Evolutionary conservation across 2,888 invertebrate species (phyloP), one percentile per base, ranked within the genome.

Genomic region (Synanthedon tipuliformis): DNA sequence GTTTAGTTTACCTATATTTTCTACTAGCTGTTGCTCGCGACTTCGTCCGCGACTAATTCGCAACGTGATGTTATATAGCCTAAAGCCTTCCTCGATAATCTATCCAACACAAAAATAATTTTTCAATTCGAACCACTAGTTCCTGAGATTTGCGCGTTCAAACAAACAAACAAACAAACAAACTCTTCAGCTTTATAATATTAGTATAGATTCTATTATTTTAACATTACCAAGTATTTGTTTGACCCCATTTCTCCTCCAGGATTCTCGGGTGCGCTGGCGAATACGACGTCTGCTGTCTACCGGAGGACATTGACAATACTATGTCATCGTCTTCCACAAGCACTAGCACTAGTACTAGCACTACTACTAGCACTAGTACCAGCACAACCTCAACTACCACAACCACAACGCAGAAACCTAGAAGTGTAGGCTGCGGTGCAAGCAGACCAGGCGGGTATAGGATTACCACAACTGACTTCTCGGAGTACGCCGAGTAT

Each of bases 401-500:
- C n/a, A n/a, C n/a, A 49, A 15, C 49, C 12, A 49, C 12, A 4
- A 49, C 49, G 5, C 15, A 16, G 49, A 23, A 12, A 12, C 49
- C 49, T 1, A 49, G 49, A 15, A 16, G 12, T 16, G 5, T 23
- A 16, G 49, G 49, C 49, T 49, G 49, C 16, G 49, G 49, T 16
- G 16, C 23, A 13, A 49, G 49, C 16, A 49, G 23, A 10, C 49
- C 49, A 10, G 49, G 49, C 3, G 49, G 18, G 4, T 12, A 18
- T 16, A 49, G 49, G 23, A 12, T 15, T 12, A 16, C 5, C 12
- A 49, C 3, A 23, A 12, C 16, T 12, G 23, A 49, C 2, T 12
- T 4, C 49, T 16, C 16, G 5, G 49, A 49, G 71, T 68, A 0
- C 57, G 92, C 90, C 0, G 93, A 93, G 75, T 92, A 92, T 64